Percentiles rank a stretch among this genome's conserved stretches.
These are phyloP conservation scores for Cerceris ruficornis DNA, from an alignment of 2,888 invertebrate species.

Conservation along the genomic window DNA sequence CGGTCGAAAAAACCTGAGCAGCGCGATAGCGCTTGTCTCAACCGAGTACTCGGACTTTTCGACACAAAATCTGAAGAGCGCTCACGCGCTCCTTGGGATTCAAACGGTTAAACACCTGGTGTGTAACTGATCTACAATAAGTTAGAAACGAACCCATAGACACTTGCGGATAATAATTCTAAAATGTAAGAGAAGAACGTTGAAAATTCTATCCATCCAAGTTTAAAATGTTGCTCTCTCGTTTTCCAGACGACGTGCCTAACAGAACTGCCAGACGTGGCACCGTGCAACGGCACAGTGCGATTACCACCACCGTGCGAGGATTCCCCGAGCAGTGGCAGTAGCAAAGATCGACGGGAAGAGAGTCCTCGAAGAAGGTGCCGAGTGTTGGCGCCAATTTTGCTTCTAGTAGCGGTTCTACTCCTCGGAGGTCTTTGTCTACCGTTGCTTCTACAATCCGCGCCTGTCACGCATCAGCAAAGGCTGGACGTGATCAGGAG, in stretches of 20 bases:
- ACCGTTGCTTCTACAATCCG: slow-evolving; percentile 79
- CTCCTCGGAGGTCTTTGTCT: slow-evolving; percentile 80
- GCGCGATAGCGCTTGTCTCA: no score
- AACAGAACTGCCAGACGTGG: slow-evolving; percentile 82
- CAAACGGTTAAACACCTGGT: no score
- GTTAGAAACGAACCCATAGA: no score
- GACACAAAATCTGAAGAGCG: no score
- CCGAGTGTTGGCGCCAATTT: slow-evolving; percentile 78
- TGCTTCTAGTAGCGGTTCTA: slow-evolving; percentile 76
- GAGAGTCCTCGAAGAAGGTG: slow-evolving; percentile 76
- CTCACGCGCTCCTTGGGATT: no score
- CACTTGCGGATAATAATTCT: no score
- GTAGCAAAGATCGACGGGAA: slow-evolving; percentile 79
- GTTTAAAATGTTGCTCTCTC: no score
- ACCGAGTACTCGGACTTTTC: no score
- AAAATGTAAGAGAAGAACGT: no score
- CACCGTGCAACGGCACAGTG: slow-evolving; percentile 80
- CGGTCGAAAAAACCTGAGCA: no score
- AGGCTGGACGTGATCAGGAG: slow-evolving; percentile 86
- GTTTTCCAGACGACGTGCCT: slow-evolving; percentile 81
- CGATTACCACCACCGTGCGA: slow-evolving; percentile 79
- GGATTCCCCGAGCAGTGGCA: slow-evolving; percentile 80
- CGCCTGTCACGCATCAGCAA: slow-evolving; percentile 84
- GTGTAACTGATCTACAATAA: no score
- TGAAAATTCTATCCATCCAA: no score